These are phyloP conservation scores for Centropyge bicolor DNA, from an alignment of 2,797 vertebrate genomes.

Conservation along the genomic window DNA sequence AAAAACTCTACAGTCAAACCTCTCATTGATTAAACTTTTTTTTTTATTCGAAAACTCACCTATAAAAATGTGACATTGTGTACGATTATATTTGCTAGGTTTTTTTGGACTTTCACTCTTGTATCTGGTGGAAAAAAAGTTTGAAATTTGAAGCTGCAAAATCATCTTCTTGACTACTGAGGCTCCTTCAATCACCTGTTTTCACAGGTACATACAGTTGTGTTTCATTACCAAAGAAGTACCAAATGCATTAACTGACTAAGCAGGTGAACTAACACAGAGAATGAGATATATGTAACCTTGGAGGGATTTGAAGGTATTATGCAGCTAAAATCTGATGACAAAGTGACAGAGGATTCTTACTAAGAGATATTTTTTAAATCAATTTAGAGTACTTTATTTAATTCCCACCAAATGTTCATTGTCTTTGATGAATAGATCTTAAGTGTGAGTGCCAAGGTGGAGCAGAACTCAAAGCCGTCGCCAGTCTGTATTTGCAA, in stretches of 20 bases:
- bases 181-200: conserved; percentile 7
- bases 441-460: neutral
- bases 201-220: neutral
- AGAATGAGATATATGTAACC: conserved; percentile 16
- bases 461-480: neutral
- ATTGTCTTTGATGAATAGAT: conserved; percentile 3
- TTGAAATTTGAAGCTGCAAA: neutral
- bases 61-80: too few relatives aligned
- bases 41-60: neutral
- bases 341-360: conserved; percentile 4
- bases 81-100: neutral
- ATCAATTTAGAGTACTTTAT: conserved; percentile 13
- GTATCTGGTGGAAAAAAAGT: neutral
- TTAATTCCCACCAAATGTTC: conserved; percentile 7
- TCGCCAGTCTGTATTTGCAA: neutral
- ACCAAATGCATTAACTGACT: conserved; percentile 2
- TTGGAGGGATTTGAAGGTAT: conserved; percentile 28
- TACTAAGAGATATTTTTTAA: conserved; percentile 17
- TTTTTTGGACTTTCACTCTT: neutral
- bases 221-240: conserved; percentile 21
- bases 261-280: conserved; percentile 3
- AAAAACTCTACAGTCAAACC: neutral
- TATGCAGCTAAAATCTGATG: conserved; percentile 15
- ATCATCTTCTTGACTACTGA: neutral
- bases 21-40: conserved; percentile 6